These are phyloP conservation scores for Ailurus styani DNA, from an alignment of 2,113 vertebrate genomes.

Conservation along the genomic window DNA sequence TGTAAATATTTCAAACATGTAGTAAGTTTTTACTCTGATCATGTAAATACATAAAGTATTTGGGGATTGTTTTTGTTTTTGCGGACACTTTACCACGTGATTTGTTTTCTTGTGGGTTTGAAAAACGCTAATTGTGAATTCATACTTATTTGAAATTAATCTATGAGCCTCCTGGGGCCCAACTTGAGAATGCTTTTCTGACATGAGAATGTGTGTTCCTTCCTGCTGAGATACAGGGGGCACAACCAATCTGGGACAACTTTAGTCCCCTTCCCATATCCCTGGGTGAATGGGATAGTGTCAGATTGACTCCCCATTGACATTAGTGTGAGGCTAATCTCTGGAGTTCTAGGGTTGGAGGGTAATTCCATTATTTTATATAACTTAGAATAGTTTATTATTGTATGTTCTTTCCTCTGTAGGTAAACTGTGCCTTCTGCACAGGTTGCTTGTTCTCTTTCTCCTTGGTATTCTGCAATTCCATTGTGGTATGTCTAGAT, in stretches of 20 bases:
- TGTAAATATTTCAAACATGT: not conserved
- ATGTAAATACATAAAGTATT: not conserved
- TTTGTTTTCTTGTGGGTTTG: not conserved
- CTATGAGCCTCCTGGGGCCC: not conserved
- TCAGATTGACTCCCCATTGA: not conserved
- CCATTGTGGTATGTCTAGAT: not conserved
- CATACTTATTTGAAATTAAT: not conserved
- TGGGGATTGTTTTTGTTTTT: not conserved
- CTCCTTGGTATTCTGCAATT: not conserved
- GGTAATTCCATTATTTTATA: not conserved
- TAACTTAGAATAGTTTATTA: not conserved
- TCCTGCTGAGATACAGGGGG: not conserved
- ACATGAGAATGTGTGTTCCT: not conserved
- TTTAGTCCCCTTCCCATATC: not conserved
- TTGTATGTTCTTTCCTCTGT: not conserved
- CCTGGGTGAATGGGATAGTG: not conserved
- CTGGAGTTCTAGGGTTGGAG: not conserved
- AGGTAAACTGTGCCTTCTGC: not conserved
- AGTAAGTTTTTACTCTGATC: not conserved
- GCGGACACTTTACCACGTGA: not conserved
- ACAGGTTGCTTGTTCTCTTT: not conserved
- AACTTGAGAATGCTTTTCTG: not conserved
- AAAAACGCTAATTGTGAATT: not conserved
- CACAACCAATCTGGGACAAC: not conserved
- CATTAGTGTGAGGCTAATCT: not conserved